These are phyloP conservation scores for Cryptops parisi DNA, from an alignment of 2,888 invertebrate genomes.

Conservation along the genomic window DNA sequence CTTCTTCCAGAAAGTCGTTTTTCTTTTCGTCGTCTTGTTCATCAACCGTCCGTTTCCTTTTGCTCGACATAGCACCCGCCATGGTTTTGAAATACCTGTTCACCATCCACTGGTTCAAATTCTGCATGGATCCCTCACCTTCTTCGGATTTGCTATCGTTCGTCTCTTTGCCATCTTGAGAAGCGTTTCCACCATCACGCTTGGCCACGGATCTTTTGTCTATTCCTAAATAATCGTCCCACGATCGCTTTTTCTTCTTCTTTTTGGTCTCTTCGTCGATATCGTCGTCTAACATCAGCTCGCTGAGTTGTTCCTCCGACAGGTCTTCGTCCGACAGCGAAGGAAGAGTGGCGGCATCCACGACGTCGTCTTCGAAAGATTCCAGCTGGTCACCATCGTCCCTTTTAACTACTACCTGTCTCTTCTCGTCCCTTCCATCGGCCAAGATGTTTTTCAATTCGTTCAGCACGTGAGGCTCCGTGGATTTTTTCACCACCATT, in stretches of 20 bases:
- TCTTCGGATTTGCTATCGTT: slow-evolving; percentile 35
- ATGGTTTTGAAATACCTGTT: slow-evolving; percentile 41
- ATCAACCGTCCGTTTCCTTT: slow-evolving; percentile 14
- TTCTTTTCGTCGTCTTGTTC: slow-evolving; percentile 28
- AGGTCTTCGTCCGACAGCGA: neutral
- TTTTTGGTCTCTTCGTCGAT: neutral
- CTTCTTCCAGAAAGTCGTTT: slow-evolving; percentile 34
- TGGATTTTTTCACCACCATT: slow-evolving; percentile 8
- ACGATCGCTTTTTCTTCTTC: slow-evolving; percentile 27
- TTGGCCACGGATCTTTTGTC: slow-evolving; percentile 52
- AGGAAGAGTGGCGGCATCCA: neutral
- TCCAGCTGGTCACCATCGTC: neutral
- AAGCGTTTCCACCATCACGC: slow-evolving; percentile 23
- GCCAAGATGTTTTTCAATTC: slow-evolving; percentile 10
- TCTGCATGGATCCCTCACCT: slow-evolving; percentile 19
- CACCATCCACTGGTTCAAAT: slow-evolving; percentile 36
- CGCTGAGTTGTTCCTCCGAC: neutral
- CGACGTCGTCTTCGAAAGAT: neutral
- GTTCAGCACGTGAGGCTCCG: slow-evolving; percentile 1
- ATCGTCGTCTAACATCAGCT: neutral
- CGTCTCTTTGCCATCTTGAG: no score
- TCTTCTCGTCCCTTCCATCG: slow-evolving; percentile 5
- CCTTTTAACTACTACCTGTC: neutral
- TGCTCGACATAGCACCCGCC: slow-evolving; percentile 20
- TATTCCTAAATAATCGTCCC: slow-evolving; percentile 75